These are phyloP conservation scores for Oasisia sp. DNA, from an alignment of 2,888 invertebrate species.

Conservation along the genomic window DNA sequence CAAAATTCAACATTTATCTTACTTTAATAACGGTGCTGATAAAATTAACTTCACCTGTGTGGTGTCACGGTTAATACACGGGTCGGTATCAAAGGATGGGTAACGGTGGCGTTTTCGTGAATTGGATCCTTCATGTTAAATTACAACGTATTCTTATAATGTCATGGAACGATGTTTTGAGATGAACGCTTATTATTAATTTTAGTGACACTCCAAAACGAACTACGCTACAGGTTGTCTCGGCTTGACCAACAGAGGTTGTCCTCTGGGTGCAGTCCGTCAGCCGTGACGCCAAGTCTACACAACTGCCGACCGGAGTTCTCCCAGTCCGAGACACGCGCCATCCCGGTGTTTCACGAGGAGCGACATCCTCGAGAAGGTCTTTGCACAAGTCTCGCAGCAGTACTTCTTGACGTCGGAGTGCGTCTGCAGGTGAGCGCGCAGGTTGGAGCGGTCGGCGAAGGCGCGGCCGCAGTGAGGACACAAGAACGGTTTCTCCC, in stretches of 20 bases:
- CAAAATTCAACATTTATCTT: no score
- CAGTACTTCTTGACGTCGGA: conserved; percentile 98
- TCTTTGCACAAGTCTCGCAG: conserved; percentile 90
- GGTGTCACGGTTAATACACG: not conserved
- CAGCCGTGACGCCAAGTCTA: not conserved
- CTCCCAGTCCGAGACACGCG: not conserved
- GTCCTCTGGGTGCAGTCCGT: not conserved
- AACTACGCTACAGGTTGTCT: not conserved
- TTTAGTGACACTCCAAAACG: not conserved
- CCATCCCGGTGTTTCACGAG: conserved; percentile 88
- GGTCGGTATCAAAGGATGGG: not conserved
- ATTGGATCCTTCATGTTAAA: no score
- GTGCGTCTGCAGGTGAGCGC: conserved; percentile 97
- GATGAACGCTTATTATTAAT: not conserved
- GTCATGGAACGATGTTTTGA: not conserved
- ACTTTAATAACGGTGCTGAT: no score
- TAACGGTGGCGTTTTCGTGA: not conserved
- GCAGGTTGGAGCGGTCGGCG: conserved; percentile 93
- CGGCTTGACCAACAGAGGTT: not conserved
- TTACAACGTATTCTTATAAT: not conserved
- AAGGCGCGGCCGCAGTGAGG: conserved; percentile 94
- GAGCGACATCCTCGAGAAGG: conserved; percentile 95
- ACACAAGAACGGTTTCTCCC: conserved; percentile 97
- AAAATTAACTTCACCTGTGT: not conserved
- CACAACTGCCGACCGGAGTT: not conserved